Evolutionary conservation across 2,888 invertebrate genomes (phyloP), one percentile per base, ranked within the genome.

Genomic region (Calliphora vomitoria): DNA sequence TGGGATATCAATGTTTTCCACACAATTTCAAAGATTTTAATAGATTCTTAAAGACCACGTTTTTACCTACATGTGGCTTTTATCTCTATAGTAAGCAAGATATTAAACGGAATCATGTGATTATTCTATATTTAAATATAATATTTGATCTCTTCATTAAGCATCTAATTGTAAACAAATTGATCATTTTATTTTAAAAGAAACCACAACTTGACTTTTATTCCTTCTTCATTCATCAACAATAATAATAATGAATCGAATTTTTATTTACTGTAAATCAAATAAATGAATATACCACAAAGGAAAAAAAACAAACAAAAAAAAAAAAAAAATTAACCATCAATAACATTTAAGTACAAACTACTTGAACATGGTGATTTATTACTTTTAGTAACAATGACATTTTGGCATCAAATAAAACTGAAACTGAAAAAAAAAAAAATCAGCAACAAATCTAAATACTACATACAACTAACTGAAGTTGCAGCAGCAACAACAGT

Each of bases 341-440:
- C 87, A 85, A 87, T 85, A 87, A 87, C 85, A 85, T 87, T 87
- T 82, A 82, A 87, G 81, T 87, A 74, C 82, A 85, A 81, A 87
- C 85, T 79, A 76, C 82, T 82, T 71, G 62, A 74, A 71, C 74
- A 85, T 15, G 44, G 82, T 87, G 87, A 87, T 87, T 87, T 87
- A 85, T 87, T 87, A 79, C 82, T 75, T 78, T 62, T 78, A 25
- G 60, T 75, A 74, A 82, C 85, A 82, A 75, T 85, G 87, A 87
- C 87, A 87, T 85, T 80, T 87, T 85, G 82, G 38, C 83, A 85
- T 84, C 85, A 85, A 87, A 82, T 66, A 75, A 64, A 69, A 69
- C 25, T 72, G 13, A 71, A 80, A 80, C 41, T 44, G 11, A 50
- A 68, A 1, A 35, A 10, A 82, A 8, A 50, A 68, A 1, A 35